Base-by-base conservation (phyloP, 2,113 vertebrate genomes). In the Turnix velox region DNA sequence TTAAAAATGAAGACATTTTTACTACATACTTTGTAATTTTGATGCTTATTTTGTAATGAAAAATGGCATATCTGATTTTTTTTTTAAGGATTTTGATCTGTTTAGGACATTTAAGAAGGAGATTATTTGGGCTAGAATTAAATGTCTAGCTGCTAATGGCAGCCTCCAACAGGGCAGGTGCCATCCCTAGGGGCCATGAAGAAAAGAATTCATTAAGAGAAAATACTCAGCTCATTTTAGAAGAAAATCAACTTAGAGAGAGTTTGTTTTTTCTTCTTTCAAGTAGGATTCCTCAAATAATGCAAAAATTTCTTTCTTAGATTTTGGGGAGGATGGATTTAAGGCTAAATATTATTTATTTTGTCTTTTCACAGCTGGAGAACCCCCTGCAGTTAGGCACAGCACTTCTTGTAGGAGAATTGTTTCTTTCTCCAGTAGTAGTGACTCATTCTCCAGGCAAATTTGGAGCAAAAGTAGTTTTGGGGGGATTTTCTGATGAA, bases 201-300 rank as follows among this genome's bases (percentile, higher is more conserved):
- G 90, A 95, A 94, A 97, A 95, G 86, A 94, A 95, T 94, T 93
- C 77, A 84, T 95, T 67, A 69, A 52, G 61, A 92, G 67, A 93
- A 94, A 96, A 91, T 20, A 30, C 63, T 0, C 0, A 80, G 83
- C 83, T 95, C 74, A 84, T 88, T 87, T 91, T 78, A 89, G 65
- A 88, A 90, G 31, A 90, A 86, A 87, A 28, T 74, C 4, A 49
- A 12, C 65, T 86, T 92, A 58, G 83, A 80, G 23, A 77, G 93
- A 61, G 79, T 80, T 79, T 69, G 22, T 0, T 0, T 78, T 87
- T 81, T 7, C 40, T 80, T 93, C 30, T 76, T 87, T 46, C 58
- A 31, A 51, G 40, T 12, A 33, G 27, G 69, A 82, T 45, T 83
- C 58, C 61, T 78, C 51, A 58, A 91, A 68, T 5, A 78, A 54